Conservation (phyloP, 2,113 vertebrate genomes). For the Eleginops maclovinus region DNA sequence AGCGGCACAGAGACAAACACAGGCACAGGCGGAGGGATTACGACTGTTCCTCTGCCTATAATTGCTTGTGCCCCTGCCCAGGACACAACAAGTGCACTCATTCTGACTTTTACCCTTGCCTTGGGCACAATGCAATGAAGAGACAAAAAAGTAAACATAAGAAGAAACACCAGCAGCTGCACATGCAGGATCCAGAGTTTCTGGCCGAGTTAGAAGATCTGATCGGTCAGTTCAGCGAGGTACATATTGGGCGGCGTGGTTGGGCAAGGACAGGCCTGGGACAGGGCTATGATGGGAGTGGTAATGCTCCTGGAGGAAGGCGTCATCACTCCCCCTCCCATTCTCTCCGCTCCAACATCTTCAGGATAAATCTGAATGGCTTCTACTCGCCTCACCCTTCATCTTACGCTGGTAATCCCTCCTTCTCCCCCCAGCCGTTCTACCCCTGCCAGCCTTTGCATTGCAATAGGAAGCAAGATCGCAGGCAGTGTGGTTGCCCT, state of each 20-base stretch:
- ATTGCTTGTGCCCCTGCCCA: slow-evolving; percentile 71
- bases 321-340: slow-evolving; percentile 89
- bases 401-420: slow-evolving; percentile 69
- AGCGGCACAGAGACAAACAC: slow-evolving; percentile 90
- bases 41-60: slow-evolving; percentile 64
- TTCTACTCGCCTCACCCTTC: slow-evolving; percentile 92
- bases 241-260: slow-evolving; percentile 91
- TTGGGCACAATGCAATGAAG: slow-evolving; percentile 92
- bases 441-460: slow-evolving; percentile 89
- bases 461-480: slow-evolving; percentile 90
- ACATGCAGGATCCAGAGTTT: slow-evolving; percentile 93
- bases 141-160: slow-evolving; percentile 95
- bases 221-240: slow-evolving; percentile 89
- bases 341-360: slow-evolving; percentile 93
- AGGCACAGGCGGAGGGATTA: slow-evolving; percentile 91
- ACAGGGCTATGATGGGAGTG: slow-evolving; percentile 64
- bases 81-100: slow-evolving; percentile 76
- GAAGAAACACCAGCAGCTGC: slow-evolving; percentile 94
- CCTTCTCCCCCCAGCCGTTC: slow-evolving; percentile 82
- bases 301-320: slow-evolving; percentile 64
- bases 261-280: slow-evolving; percentile 72
- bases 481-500: slow-evolving; percentile 92
- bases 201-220: slow-evolving; percentile 93
- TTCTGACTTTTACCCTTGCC: slow-evolving; percentile 82
- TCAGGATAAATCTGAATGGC: slow-evolving; percentile 92